Evolutionary conservation across 1,140 invertebrate genomes (phyloP).

Genomic region (Drosophila nebulosa): DNA sequence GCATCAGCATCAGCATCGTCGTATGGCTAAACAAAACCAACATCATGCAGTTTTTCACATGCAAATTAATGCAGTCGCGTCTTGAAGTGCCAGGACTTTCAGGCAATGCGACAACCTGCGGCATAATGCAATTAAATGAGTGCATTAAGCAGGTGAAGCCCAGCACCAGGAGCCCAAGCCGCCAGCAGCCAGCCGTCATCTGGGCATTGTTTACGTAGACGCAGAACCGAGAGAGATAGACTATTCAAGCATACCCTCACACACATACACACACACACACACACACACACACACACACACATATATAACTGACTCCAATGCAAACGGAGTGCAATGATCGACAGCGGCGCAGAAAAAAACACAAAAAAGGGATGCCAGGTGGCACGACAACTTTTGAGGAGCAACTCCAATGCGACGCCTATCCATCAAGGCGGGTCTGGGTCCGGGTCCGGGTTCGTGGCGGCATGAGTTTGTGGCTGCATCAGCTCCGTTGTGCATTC

Average conservation of each 20-base stretch:
- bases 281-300: background rate
- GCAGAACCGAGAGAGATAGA: background rate
- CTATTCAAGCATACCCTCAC: background rate
- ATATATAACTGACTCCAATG: background rate
- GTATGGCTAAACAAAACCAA: slow-evolving; percentile 3
- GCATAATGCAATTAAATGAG: slow-evolving; percentile 79
- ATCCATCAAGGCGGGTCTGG: slow-evolving; percentile 46
- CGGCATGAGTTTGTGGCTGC: background rate
- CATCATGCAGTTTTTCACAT: slow-evolving; percentile 55
- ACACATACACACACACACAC: background rate
- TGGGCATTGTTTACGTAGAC: slow-evolving; percentile 20
- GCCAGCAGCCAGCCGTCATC: slow-evolving; percentile 11
- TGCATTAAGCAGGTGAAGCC: slow-evolving; percentile 41
- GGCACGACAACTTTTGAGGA: too few relatives aligned
- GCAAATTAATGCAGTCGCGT: slow-evolving; percentile 68
- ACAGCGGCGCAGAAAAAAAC: background rate
- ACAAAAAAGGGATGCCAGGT: background rate
- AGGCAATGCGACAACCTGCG: slow-evolving; percentile 67
- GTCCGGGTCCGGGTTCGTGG: too few relatives aligned
- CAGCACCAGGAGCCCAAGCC: slow-evolving; percentile 17
- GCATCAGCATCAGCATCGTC: slow-evolving; percentile 25
- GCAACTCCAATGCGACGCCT: slow-evolving; percentile 8
- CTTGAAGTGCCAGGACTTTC: slow-evolving; percentile 40
- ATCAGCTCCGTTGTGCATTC: slow-evolving; percentile 48
- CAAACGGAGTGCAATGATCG: slow-evolving; percentile 54